Base-by-base conservation (phyloP, 2,888 invertebrate genomes). In the Chironomus tentans region DNA sequence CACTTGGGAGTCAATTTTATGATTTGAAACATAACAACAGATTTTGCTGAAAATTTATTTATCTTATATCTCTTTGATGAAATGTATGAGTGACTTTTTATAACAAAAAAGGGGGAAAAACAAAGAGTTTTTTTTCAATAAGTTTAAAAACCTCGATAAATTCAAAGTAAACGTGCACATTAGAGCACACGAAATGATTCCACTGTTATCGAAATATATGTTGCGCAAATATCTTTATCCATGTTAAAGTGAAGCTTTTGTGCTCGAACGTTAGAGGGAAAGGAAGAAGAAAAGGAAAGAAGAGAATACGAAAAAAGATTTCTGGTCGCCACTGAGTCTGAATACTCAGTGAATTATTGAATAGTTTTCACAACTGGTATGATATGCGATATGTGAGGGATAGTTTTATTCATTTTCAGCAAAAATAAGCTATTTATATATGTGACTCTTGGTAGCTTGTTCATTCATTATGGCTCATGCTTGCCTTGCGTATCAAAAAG, bases 331-430 rank as follows among this genome's bases (percentile, higher is more conserved):
- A 62, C 7, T 12, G 24, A 68, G 74, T 74, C 74, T 74, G 74
- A 74, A 61, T 74, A 47, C 68, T 48, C 65, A 68, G 68, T 62
- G 62, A 74, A 74, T 74, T 74, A 74, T 74, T 62, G 74, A 61
- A 74, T 38, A 74, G 68, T 46, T 74, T 46, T 18, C 46, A 62
- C 62, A 15, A 21, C 21, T 65, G 65, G 10, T 24, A 65, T 24
- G 22, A 24, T 62, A n/a, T 62, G 50, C 50, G 46, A 73, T 61
- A 74, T 28, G 68, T 48, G 22, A 18, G 21, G 74, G 74, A 62
- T 73, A 74, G 68, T 65, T 74, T 70, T 74, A 61, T 28, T 72
- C 18, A 12, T 72, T 28, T 28, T 21, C 28, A 46, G 47, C 68
- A 46, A 28, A 22, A 28, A 68, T 65, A 21, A 24, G 13, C 21